These are phyloP conservation scores for Bursaphelenchus mucronatus DNA, from an alignment of 1,140 invertebrate species.

Conservation along the genomic window DNA sequence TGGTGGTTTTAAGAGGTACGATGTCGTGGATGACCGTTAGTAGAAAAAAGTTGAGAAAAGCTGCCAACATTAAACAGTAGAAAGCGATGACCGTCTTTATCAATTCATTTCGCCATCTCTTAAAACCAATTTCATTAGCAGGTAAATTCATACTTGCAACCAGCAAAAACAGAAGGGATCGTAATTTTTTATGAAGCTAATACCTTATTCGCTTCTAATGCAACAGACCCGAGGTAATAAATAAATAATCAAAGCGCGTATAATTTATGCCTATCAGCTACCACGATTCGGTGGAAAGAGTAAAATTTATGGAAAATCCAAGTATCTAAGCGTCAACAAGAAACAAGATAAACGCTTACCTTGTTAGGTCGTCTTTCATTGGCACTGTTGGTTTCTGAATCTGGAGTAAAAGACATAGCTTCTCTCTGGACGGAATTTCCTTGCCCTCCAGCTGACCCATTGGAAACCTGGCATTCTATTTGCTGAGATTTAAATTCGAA, in stretches of 20 bases:
- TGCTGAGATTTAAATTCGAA: slow-evolving; percentile 25
- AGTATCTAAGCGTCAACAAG: neutral
- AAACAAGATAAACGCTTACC: slow-evolving; percentile 2
- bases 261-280: neutral
- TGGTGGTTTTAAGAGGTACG: slow-evolving; percentile 44
- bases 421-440: slow-evolving; percentile 25
- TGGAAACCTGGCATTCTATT: slow-evolving; percentile 18
- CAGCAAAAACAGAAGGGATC: neutral
- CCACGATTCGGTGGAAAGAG: neutral
- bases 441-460: slow-evolving; percentile 17
- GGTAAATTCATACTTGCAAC: slow-evolving; percentile 10
- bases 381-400: slow-evolving; percentile 3
- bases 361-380: neutral
- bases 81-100: slow-evolving; percentile 56
- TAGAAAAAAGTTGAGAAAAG: slow-evolving; percentile 60
- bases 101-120: slow-evolving; percentile 48
- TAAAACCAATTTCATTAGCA: slow-evolving; percentile 19
- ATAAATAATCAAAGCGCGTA: neutral
- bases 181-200: neutral
- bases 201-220: slow-evolving; percentile 2
- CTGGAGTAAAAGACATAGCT: slow-evolving; percentile 8
- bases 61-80: slow-evolving; percentile 52
- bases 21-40: slow-evolving; percentile 60
- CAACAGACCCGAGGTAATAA: neutral
- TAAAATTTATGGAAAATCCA: too few relatives aligned